phyloP scores from a whole-genome alignment of 2,797 vertebrate genomes.

The Limnodromus scolopaceus region DNA sequence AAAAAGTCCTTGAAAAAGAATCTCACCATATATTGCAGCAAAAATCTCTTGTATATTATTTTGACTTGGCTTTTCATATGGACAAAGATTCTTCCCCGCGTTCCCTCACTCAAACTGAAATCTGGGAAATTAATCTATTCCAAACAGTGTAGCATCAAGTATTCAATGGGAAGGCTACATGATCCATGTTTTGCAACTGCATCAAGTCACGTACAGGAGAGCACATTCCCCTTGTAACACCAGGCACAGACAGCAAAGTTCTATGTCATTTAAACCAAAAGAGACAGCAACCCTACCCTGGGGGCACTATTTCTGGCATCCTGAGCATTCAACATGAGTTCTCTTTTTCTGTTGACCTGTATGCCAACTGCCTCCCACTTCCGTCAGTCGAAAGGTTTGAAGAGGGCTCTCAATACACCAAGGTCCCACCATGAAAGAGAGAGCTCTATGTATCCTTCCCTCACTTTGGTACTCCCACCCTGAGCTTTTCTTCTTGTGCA shows the following conservation, averaged over 20 bases:
- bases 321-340: not conserved
- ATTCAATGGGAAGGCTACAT: not conserved
- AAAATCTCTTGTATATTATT: not conserved
- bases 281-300: too few relatives aligned
- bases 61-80: not conserved
- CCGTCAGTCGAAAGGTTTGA: not conserved
- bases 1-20: not conserved
- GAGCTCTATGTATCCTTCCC: not conserved
- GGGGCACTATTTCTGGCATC: not conserved
- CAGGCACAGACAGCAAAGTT: not conserved
- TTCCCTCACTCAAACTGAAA: not conserved
- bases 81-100: not conserved
- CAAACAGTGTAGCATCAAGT: not conserved
- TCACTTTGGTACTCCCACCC: not conserved
- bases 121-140: not conserved
- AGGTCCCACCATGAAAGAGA: not conserved
- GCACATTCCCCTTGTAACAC: not conserved
- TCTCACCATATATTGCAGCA: not conserved
- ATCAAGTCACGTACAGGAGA: not conserved
- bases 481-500: not conserved
- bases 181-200: not conserved
- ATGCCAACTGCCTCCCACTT: not conserved
- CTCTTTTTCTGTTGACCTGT: not conserved
- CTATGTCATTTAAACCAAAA: not conserved
- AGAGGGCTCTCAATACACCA: not conserved